Evolutionary conservation across 2,888 invertebrate species (phyloP).

Genomic region (Dysmachus trigonus): DNA sequence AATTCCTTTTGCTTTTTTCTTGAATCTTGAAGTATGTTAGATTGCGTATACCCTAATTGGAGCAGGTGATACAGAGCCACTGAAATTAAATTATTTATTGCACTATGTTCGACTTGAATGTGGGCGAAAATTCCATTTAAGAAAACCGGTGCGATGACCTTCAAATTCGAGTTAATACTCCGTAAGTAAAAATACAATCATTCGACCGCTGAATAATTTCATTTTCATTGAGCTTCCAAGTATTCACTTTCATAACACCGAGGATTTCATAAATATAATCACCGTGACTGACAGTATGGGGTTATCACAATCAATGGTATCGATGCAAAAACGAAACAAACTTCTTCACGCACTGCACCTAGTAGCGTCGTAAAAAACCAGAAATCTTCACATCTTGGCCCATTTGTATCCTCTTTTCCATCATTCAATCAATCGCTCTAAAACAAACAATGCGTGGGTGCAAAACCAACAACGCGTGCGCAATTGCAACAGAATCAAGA

Average conservation of each 20-base stretch:
- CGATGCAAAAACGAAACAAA: constrained; percentile 1
- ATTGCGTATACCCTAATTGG: background rate
- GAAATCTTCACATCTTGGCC: background rate
- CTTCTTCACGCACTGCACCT: background rate
- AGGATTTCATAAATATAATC: constrained; percentile 12
- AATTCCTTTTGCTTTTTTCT: background rate
- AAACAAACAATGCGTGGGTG: constrained; percentile 20
- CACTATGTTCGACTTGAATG: background rate
- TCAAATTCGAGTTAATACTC: constrained; percentile 6
- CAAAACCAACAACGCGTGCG: constrained; percentile 10
- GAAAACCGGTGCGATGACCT: constrained; percentile 7
- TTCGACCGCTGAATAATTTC: background rate
- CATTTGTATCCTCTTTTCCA: background rate
- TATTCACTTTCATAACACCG: constrained; percentile 19
- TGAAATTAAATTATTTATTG: background rate
- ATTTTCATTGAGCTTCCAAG: constrained; percentile 11
- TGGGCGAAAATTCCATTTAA: background rate
- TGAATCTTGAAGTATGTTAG: background rate
- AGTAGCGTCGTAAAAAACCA: background rate
- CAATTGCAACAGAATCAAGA: constrained; percentile 1
- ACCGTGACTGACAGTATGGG: constrained; percentile 16
- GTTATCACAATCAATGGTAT: constrained; percentile 6
- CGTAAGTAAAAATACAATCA: background rate
- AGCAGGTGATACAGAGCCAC: background rate
- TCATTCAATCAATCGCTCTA: constrained; percentile 11